phyloP scores from a whole-genome alignment of 1,140 invertebrate genomes.

The Coelopa frigida region DNA sequence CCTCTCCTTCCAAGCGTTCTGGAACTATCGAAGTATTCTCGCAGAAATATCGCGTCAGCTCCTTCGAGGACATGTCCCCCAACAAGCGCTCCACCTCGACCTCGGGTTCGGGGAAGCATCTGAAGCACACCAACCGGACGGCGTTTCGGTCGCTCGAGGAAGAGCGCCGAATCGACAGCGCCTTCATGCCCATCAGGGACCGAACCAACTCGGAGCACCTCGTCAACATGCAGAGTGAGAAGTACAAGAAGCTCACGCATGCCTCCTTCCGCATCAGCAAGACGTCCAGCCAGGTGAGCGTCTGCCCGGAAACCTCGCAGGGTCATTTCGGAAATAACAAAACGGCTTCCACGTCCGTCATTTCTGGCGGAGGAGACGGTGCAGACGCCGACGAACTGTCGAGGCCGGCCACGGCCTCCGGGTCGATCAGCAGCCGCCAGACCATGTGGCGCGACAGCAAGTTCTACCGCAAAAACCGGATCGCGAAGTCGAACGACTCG shows the following conservation, averaged over 20 bases:
- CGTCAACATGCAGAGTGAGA: slow-evolving; percentile 41
- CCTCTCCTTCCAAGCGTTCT: slow-evolving; percentile 41
- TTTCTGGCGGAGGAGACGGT: slow-evolving; percentile 16
- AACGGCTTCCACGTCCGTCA: slow-evolving; percentile 1
- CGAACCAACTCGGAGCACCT: slow-evolving; percentile 44
- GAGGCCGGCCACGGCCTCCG: slow-evolving; percentile 17
- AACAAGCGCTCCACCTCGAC: slow-evolving; percentile 11
- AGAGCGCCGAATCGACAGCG: slow-evolving; percentile 43
- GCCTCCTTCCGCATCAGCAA: slow-evolving; percentile 41
- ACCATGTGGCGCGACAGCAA: slow-evolving; percentile 42
- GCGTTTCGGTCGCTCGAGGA: slow-evolving; percentile 42
- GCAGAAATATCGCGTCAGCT: slow-evolving; percentile 43
- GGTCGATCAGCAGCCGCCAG: slow-evolving; percentile 20
- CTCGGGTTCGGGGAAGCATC: slow-evolving; percentile 22
- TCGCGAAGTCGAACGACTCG: slow-evolving; percentile 43
- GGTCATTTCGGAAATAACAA: slow-evolving; percentile 1
- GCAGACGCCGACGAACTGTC: slow-evolving; percentile 29
- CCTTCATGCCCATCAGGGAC: slow-evolving; percentile 40
- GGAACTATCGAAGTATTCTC: slow-evolving; percentile 45
- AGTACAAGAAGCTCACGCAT: slow-evolving; percentile 43
- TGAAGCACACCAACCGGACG: slow-evolving; percentile 40
- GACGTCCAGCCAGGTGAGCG: slow-evolving; percentile 23
- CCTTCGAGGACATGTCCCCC: slow-evolving; percentile 44
- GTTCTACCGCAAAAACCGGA: slow-evolving; percentile 42
- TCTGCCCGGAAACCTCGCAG: slow-evolving; percentile 16